Base-by-base conservation (phyloP, 2,113 vertebrate species). In the Micromys minutus region DNA sequence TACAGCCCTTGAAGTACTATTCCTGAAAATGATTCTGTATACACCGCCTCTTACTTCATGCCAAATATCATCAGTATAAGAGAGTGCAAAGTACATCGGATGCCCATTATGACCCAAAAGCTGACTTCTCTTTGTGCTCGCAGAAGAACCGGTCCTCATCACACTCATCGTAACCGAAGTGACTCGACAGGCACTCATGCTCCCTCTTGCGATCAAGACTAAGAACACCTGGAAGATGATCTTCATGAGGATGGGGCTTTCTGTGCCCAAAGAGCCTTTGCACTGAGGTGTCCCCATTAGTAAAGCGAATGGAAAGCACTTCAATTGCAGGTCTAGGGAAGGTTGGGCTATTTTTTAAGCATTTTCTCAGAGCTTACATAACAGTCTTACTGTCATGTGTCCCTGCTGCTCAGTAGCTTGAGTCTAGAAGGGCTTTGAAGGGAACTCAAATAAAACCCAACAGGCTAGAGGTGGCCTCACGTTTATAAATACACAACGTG, bases 381-480 rank as follows among this genome's bases (percentile, higher is more conserved):
- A 55, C 39, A 83, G 36, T n/a, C 47, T 83, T 52, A 36, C 29
- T 91, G 63, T 91, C 91, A 42, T 80, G 31, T 75, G 13, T 36
- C 59, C 75, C 71, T 87, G 45, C 39, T 91, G 45, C 91, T 93
- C 90, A 47, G 79, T 47, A 77, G 55, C 31, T 31, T 7, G 21
- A 22, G 63, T 81, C 90, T 93, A 95, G 36, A 96, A 95, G 91
- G 5, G 16, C 74, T 55, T 93, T 71, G 91, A 87, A 94, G 61
- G 17, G 90, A 94, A 80, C 80, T 42, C 89, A 9, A 21, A n/a
- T 31, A 57, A 80, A 92, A 89, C 42, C 75, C 67, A 80, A 69
- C 29, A 52, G 39, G 80, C 16, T n/a, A 71, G 24, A 79, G 19
- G 81, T 72, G 21, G 77, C 36, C n/a, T 61, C 72, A 63, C 91